Conservation (phyloP, 2,113 vertebrate species). For the Dunckerocampus dactyliophorus region DNA sequence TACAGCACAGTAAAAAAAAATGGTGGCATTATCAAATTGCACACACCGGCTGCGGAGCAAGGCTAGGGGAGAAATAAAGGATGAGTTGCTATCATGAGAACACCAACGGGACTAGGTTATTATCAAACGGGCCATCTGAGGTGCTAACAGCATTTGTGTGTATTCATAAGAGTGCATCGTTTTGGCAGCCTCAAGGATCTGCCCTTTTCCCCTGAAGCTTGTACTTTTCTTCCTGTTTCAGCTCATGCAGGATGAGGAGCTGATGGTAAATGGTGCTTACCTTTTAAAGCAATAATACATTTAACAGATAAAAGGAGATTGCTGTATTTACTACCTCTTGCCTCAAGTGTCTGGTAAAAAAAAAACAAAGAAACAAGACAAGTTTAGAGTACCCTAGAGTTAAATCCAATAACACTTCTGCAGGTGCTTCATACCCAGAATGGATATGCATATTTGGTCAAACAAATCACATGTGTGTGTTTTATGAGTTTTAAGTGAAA, state of each 20-base stretch:
- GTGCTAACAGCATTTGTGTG: constrained; percentile 23
- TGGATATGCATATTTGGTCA: neutral
- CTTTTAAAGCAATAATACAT: constrained; percentile 15
- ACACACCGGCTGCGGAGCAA: constrained; percentile 18
- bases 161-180: constrained; percentile 9
- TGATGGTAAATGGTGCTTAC: constrained; percentile 1
- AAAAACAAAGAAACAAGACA: constrained; percentile 10
- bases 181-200: constrained; percentile 12
- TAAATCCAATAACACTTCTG: constrained; percentile 10
- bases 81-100: constrained; percentile 29
- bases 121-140: constrained; percentile 27
- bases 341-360: constrained; percentile 11
- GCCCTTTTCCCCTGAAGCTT: neutral
- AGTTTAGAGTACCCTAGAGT: constrained; percentile 6
- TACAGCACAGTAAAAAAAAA: constrained; percentile 8
- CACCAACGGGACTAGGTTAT: constrained; percentile 15
- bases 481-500: too few species aligned
- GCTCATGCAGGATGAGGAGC: neutral
- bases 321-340: neutral
- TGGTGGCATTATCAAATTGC: constrained; percentile 24
- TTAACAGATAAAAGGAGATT: constrained; percentile 8
- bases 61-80: constrained; percentile 10
- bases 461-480: too few species aligned
- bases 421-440: constrained; percentile 4
- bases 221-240: neutral